Base-by-base conservation (phyloP, 2,797 vertebrate species). In the Sebastes steindachneri region DNA sequence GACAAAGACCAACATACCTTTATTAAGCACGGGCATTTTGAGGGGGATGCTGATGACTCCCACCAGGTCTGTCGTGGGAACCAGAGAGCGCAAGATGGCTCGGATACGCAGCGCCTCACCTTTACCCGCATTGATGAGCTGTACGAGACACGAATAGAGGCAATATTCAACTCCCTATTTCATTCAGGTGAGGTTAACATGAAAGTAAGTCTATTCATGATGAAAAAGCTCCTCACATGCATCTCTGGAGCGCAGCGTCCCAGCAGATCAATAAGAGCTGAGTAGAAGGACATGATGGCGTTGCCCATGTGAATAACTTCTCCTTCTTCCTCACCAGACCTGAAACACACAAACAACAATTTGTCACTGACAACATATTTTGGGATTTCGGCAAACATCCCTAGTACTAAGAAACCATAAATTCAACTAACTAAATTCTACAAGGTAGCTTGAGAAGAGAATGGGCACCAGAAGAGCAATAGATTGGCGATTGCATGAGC, bases 211-310 rank as follows among this genome's bases (percentile, higher is more conserved):
- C 7, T 75, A 21, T 60, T 11, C 14, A 23, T 4, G 12, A 51
- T 7, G 15, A 26, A 72, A n/a, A 51, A 19, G 12, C 9, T 78
- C 93, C 99, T 97, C 92, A 99, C 99, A 55, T 99, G 99, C 97
- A 97, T 97, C 96, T 99, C 99, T 68, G 99, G 99, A 86, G 99
- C 99, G 73, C 99, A 99, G 86, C 99, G 99, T 77, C 98, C 98
- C 88, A 99, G 95, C 70, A 99, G 96, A 91, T 99, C 99, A 75
- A 99, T 99, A 7, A 99, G 98, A 57, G 97, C 99, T 0, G 98
- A 99, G 89, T 99, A 99, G 95, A 99, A 99, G 4, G 99, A 99
- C 98, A 99, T 99, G 86, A 99, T 99, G 83, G 98, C 97, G 77
- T 99, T 98, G 88, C 99, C 99, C 97, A 99, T 98, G 87, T 99